phyloP scores from a whole-genome alignment of 2,797 vertebrate genomes.

The Pelobates cultripes region DNA sequence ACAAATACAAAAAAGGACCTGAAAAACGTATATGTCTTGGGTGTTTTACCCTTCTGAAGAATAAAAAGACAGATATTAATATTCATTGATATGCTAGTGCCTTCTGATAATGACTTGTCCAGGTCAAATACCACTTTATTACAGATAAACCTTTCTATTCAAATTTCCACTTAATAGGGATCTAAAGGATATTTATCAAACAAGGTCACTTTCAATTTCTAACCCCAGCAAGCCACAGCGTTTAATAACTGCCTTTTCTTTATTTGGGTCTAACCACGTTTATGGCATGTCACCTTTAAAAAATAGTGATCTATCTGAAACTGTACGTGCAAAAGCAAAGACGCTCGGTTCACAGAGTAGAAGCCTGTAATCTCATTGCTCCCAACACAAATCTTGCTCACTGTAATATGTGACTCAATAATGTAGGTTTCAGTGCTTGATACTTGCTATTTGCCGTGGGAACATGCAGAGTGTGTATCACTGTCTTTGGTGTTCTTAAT shows the following conservation, averaged over 20 bases:
- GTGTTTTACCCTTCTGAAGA: no score
- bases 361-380: background rate
- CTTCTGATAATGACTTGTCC: no score
- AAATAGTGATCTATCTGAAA: constrained; percentile 2
- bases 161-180: background rate
- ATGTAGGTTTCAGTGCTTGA: background rate
- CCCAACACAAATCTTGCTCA: constrained; percentile 1
- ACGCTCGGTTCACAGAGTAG: background rate
- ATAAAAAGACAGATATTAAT: no score
- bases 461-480: background rate
- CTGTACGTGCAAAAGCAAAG: background rate
- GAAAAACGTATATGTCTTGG: no score
- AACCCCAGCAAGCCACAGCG: background rate
- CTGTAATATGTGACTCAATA: background rate
- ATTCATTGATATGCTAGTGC: no score
- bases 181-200: background rate
- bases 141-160: background rate
- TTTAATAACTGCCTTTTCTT: background rate
- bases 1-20: no score
- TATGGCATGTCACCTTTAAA: constrained; percentile 1
- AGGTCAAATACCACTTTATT: background rate
- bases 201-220: background rate
- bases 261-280: background rate
- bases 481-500: background rate
- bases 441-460: background rate